A percentile compares a stretch with the other conserved stretches of the same genome.
Evolutionary conservation across 1,140 invertebrate species (phyloP).

Genomic region (Calliopsis andreniformis): DNA sequence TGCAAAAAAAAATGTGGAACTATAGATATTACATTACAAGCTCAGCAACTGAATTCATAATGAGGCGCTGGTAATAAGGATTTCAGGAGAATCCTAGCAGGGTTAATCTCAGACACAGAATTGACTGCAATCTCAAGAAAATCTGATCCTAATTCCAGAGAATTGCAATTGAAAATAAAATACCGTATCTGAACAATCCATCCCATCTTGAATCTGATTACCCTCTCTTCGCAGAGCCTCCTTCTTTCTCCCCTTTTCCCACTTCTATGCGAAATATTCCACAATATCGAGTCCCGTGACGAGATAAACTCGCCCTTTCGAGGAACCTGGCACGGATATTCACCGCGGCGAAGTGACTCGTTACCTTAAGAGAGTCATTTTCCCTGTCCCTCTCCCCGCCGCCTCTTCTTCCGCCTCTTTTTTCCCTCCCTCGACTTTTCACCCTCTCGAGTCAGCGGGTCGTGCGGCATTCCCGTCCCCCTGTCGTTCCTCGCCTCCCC

Average conservation of each 20-base stretch:
- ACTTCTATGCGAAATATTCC: background rate
- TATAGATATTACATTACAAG: too few relatives aligned
- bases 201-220: too few relatives aligned
- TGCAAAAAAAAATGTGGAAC: too few relatives aligned
- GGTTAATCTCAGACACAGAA: too few relatives aligned
- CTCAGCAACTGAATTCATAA: too few relatives aligned
- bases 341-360: constrained; percentile 63
- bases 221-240: background rate
- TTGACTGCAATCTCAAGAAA: too few relatives aligned
- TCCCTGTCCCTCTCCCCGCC: background rate
- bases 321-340: constrained; percentile 48
- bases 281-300: constrained; percentile 38
- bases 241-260: background rate
- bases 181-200: too few relatives aligned
- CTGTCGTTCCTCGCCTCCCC: background rate
- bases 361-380: constrained; percentile 69
- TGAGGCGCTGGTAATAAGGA: too few relatives aligned
- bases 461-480: background rate
- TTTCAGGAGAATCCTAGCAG: too few relatives aligned
- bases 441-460: constrained; percentile 58
- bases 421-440: constrained; percentile 57
- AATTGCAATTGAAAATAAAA: too few relatives aligned
- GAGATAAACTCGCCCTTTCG: constrained; percentile 52
- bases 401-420: constrained; percentile 2
- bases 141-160: too few relatives aligned